These are phyloP conservation scores for Megastigmus dorsalis DNA, from an alignment of 2,888 invertebrate species.

Conservation along the genomic window DNA sequence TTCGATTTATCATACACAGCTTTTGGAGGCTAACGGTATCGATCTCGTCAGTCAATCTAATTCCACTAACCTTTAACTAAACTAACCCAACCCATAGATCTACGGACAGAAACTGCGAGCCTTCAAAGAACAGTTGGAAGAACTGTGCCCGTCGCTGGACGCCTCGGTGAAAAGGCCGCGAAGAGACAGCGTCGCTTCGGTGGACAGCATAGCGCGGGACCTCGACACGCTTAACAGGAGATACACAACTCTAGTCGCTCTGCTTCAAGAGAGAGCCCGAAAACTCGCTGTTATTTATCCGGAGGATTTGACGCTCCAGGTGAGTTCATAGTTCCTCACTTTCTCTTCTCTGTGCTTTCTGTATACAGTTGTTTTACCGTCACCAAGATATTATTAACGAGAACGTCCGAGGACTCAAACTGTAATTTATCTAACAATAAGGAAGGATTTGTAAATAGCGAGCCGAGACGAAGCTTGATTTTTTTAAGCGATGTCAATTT, in stretches of 20 bases:
- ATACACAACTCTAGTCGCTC: slow-evolving; percentile 83
- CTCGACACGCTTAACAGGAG: slow-evolving; percentile 88
- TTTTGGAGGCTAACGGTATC: slow-evolving; percentile 66
- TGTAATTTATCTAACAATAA: too few relatives aligned
- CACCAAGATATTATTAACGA: too few relatives aligned
- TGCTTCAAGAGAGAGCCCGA: slow-evolving; percentile 82
- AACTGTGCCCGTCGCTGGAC: slow-evolving; percentile 88
- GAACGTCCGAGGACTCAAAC: too few relatives aligned
- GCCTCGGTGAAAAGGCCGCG: slow-evolving; percentile 74
- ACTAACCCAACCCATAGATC: slow-evolving; percentile 84
- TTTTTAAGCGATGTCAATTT: too few relatives aligned
- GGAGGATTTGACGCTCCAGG: slow-evolving; percentile 85
- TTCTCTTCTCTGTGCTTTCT: too few relatives aligned
- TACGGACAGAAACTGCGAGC: slow-evolving; percentile 90
- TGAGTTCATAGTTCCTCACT: slow-evolving; percentile 75
- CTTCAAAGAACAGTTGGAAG: slow-evolving; percentile 89
- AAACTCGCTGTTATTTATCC: slow-evolving; percentile 82
- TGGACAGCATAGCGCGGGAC: slow-evolving; percentile 85
- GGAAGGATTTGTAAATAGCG: too few relatives aligned
- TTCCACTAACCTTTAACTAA: slow-evolving; percentile 75
- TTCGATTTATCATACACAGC: slow-evolving; percentile 47
- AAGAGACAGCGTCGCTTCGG: slow-evolving; percentile 75
- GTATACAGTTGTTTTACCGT: too few relatives aligned
- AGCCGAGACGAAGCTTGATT: too few relatives aligned
- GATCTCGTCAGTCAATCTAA: slow-evolving; percentile 65